phyloP scores from a whole-genome alignment of 2,888 invertebrate genomes.

The Sussaba pulchella region DNA sequence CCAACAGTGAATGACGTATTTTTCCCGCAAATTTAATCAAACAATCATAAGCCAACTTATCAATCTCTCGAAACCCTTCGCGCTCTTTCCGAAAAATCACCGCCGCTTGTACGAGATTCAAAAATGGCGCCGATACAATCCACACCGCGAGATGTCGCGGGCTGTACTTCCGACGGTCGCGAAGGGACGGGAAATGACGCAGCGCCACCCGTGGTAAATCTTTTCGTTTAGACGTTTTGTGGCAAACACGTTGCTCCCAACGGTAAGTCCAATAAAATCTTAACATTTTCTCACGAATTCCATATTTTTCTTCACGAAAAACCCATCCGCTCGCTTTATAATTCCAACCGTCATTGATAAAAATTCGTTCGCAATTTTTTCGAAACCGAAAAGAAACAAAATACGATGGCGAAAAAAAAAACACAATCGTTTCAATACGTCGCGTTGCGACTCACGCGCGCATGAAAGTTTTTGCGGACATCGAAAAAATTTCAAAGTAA shows the following conservation, averaged over 20 bases:
- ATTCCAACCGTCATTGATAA: too few species aligned
- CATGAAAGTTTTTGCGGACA: constrained; percentile 66
- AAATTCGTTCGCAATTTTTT: neutral
- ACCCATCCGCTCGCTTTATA: too few species aligned
- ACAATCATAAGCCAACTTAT: too few species aligned
- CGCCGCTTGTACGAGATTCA: neutral
- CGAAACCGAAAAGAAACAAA: constrained; percentile 43
- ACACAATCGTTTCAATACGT: constrained; percentile 53
- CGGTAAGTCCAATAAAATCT: constrained; percentile 76
- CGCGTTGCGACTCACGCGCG: constrained; percentile 72
- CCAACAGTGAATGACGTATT: too few species aligned
- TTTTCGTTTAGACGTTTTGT: constrained; percentile 73
- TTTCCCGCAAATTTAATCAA: too few species aligned
- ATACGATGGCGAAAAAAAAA: constrained; percentile 45
- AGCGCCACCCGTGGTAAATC: constrained; percentile 66
- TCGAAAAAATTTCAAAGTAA: constrained; percentile 69
- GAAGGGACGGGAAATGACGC: constrained; percentile 66
- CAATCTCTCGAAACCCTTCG: too few species aligned
- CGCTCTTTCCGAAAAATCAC: too few species aligned
- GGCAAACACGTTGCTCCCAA: constrained; percentile 82
- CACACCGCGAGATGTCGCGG: constrained; percentile 15
- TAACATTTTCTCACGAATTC: neutral
- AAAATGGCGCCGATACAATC: constrained; percentile 5
- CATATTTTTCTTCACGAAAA: neutral
- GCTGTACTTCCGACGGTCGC: neutral